Evolutionary conservation across 2,888 invertebrate genomes (phyloP).

Genomic region (Acanthoscelides obtectus): DNA sequence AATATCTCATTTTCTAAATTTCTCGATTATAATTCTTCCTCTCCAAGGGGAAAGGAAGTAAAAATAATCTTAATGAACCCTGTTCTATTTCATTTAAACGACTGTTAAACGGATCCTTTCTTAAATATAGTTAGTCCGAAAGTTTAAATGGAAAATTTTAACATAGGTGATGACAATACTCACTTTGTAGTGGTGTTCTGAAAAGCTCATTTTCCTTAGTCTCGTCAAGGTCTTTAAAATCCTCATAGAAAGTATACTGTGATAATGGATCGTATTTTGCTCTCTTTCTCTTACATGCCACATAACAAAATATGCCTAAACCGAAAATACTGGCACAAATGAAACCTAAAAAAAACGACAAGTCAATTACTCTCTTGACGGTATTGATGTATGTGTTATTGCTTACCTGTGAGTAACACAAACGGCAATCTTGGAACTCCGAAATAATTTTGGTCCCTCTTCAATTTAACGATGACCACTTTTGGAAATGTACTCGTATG

Average conservation of each 20-base stretch:
- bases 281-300: constrained; percentile 46
- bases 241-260: constrained; percentile 29
- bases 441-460: constrained; percentile 61
- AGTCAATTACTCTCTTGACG: too few species aligned
- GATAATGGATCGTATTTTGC: constrained; percentile 35
- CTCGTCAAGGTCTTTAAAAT: constrained; percentile 31
- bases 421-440: constrained; percentile 75
- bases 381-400: neutral
- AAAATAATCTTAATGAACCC: too few species aligned
- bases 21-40: too few species aligned
- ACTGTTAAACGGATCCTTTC: too few species aligned
- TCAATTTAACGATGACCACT: constrained; percentile 64
- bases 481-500: constrained; percentile 45
- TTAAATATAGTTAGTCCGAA: too few species aligned
- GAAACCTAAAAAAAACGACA: constrained; percentile 49
- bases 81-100: too few species aligned
- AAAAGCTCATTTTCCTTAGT: constrained; percentile 35
- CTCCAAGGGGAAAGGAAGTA: too few species aligned
- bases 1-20: too few species aligned
- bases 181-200: constrained; percentile 30
- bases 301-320: constrained; percentile 54
- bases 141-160: too few species aligned
- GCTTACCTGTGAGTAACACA: constrained; percentile 64
- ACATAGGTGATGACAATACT: constrained; percentile 14
- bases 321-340: constrained; percentile 53